Evolutionary conservation across 2,113 vertebrate species (phyloP).

Genomic region (Talpa occidentalis): DNA sequence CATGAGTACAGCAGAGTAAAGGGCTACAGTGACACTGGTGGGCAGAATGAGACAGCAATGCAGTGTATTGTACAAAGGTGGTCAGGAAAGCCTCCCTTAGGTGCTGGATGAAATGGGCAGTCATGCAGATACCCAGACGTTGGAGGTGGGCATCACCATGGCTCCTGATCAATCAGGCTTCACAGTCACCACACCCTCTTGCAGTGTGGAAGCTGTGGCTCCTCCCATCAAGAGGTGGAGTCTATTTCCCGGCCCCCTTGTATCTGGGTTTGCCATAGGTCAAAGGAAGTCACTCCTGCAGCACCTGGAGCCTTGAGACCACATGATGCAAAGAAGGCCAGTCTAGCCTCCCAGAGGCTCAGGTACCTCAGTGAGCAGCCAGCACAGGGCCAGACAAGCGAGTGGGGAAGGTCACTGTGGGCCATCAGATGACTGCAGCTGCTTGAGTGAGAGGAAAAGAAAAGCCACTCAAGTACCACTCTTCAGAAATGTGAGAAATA

Average conservation of each 20-base stretch:
- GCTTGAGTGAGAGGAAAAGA: not conserved
- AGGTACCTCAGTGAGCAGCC: not conserved
- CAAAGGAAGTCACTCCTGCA: not conserved
- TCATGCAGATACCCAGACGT: no score
- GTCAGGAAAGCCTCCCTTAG: not conserved
- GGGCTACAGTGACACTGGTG: no score
- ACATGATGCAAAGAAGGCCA: not conserved
- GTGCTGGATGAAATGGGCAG: not conserved
- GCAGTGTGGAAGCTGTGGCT: not conserved
- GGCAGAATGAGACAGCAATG: accelerated
- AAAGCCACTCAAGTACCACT: not conserved
- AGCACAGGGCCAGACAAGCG: not conserved
- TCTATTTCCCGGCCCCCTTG: not conserved
- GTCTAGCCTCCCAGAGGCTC: accelerated
- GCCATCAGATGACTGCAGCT: no score
- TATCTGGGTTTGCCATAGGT: not conserved
- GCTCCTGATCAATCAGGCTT: not conserved
- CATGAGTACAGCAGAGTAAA: no score
- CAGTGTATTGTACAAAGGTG: not conserved
- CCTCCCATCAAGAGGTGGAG: not conserved
- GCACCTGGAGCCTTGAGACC: not conserved
- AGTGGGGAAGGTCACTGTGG: not conserved
- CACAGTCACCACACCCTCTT: not conserved
- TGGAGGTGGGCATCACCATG: not conserved
- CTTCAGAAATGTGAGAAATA: not conserved